A percentile compares a stretch with the other conserved stretches of the same genome.
phyloP scores from a whole-genome alignment of 2,888 invertebrate species.

The Eristalinus aeneus region DNA sequence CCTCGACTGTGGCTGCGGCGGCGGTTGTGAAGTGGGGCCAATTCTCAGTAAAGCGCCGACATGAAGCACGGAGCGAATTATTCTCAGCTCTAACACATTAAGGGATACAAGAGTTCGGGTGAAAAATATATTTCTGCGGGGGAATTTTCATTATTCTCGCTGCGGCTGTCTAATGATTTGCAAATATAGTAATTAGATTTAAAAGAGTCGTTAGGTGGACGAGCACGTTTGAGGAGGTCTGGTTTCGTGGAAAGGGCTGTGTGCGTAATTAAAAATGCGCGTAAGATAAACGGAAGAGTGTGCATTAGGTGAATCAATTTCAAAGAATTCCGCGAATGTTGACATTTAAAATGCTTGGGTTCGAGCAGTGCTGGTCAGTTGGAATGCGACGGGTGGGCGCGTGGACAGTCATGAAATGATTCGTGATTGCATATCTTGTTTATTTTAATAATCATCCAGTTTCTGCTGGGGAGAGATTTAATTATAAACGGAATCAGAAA shows the following conservation, averaged over 20 bases:
- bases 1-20: not conserved
- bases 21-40: too few relatives aligned
- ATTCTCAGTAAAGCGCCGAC: not conserved
- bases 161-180: conserved; percentile 3
- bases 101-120: conserved; percentile 4
- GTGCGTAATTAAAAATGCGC: not conserved
- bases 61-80: conserved; percentile 8
- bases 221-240: not conserved
- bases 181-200: conserved; percentile 23
- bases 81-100: not conserved
- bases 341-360: not conserved
- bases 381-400: not conserved
- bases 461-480: not conserved
- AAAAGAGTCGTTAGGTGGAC: conserved; percentile 4
- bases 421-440: not conserved
- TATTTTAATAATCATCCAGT: not conserved
- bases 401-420: not conserved
- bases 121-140: conserved; percentile 24
- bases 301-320: conserved; percentile 10
- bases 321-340: not conserved
- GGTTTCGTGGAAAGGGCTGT: not conserved
- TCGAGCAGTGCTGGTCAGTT: not conserved
- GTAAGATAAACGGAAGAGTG: not conserved
- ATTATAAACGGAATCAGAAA: too few relatives aligned
- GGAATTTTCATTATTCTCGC: not conserved